Evolutionary conservation across 2,797 vertebrate species (phyloP).

Genomic region (Typhlichthys eigenmanni): DNA sequence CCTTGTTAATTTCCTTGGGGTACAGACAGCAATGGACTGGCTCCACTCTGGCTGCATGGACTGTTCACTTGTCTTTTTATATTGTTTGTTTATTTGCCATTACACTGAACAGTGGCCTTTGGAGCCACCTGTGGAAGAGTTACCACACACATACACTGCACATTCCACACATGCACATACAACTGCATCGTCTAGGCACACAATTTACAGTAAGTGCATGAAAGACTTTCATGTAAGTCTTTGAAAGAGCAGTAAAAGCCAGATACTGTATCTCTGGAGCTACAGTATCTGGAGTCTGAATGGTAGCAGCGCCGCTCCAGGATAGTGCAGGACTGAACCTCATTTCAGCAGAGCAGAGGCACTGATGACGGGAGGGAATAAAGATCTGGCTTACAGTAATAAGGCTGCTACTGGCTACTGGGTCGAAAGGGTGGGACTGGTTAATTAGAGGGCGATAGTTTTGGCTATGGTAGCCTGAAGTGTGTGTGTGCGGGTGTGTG

Average conservation of each 20-base stretch:
- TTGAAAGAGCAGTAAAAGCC: conserved; percentile 22
- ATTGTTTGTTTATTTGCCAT: conserved; percentile 1
- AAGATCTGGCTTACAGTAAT: conserved; percentile 46
- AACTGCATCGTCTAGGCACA: no score
- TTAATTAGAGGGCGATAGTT: conserved; percentile 63
- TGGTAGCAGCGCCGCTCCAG: background rate
- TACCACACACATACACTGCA: background rate
- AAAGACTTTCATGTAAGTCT: background rate
- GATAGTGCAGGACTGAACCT: conserved; percentile 26
- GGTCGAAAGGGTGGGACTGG: conserved; percentile 57
- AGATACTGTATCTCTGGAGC: background rate
- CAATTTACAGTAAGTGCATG: no score
- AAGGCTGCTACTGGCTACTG: conserved; percentile 45
- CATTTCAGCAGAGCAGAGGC: conserved; percentile 32
- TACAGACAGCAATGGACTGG: conserved; percentile 49
- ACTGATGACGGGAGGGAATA: conserved; percentile 8
- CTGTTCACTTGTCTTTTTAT: conserved; percentile 1
- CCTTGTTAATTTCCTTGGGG: conserved; percentile 61
- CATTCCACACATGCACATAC: background rate
- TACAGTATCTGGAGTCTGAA: conserved; percentile 3
- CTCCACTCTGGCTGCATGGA: conserved; percentile 34
- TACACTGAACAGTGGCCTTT: conserved; percentile 1
- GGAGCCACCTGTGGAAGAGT: background rate
- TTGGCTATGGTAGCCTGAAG: conserved; percentile 48
- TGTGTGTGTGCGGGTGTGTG: conserved; percentile 15